phyloP scores from a whole-genome alignment of 2,797 vertebrate species.

The Myotis myotis region DNA sequence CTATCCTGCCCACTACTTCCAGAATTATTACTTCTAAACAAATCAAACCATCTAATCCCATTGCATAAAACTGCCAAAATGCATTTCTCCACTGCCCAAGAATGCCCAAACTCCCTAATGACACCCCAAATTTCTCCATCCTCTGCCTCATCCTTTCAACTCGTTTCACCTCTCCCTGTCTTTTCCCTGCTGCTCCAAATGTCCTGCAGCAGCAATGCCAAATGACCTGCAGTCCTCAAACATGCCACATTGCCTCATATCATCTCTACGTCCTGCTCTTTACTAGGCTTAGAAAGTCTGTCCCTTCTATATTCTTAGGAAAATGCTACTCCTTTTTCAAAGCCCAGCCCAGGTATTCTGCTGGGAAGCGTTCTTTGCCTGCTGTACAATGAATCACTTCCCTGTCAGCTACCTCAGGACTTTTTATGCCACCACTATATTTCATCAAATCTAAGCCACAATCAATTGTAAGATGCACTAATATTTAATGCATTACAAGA shows the following conservation, averaged over 20 bases:
- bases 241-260: rapidly evolving
- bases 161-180: background rate
- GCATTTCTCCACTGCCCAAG: background rate
- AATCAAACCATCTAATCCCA: background rate
- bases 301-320: background rate
- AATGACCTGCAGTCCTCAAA: rapidly evolving
- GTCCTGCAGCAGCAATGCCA: background rate
- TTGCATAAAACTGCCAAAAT: background rate
- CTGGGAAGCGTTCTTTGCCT: background rate
- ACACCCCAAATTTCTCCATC: background rate
- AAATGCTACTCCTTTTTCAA: background rate
- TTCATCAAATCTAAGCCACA: background rate
- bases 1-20: background rate
- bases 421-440: background rate
- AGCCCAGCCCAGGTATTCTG: background rate
- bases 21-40: background rate
- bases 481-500: background rate
- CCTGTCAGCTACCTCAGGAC: background rate
- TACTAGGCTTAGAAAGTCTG: background rate
- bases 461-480: background rate
- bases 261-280: background rate
- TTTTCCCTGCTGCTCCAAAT: background rate
- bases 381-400: background rate
- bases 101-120: background rate
- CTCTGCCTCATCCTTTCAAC: background rate